Evolutionary conservation across 2,888 invertebrate species (phyloP), one percentile per base, ranked within the genome.

Genomic region (Bombylius discolor): DNA sequence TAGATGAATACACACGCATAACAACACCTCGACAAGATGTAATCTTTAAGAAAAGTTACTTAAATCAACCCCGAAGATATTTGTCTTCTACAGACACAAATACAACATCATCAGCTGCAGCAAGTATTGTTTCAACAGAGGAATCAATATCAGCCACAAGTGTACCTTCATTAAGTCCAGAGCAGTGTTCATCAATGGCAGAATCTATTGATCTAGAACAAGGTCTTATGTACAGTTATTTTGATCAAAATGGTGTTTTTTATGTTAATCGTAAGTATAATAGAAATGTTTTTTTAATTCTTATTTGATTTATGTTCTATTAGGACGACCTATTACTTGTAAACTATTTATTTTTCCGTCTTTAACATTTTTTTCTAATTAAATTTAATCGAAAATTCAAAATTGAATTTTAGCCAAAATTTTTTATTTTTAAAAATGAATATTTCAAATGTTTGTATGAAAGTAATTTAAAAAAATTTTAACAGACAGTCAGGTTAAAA

Each of bases 21-120:
- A 82, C 82, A 55, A 83, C 84, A 47, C 84, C 84, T 36, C 74
- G 84, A 62, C 83, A 83, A 71, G 84, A 84, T 69, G 80, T 84
- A 61, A 74, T 84, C 63, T 83, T 84, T 71, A 83, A 83, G 70
- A 83, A 83, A 70, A 81, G 83, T 59, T 83, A 83, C 70, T 71
- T 83, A 62, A 79, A 78, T 63, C 78, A 78, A 63, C 61, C 62
- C 5, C 60, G 59, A 56, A 61, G 58, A 56, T 61, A 56, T 49
- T 48, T 58, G 32, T 60, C 58, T 52, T 58, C 60, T 36, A 58
- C 55, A 31, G 62, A 61, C 55, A 60, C 59, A 34, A 59, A 60
- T 53, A 58, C 60, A 52, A 58, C 60, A 14, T 63, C 63, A 53
- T 62, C 63, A 14, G 61, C 61, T 14, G 56, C 62, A 13, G 60